A percentile compares a stretch with the other conserved stretches of the same genome.
phyloP scores from a whole-genome alignment of 1,140 invertebrate species.

The Augochlora pura region DNA sequence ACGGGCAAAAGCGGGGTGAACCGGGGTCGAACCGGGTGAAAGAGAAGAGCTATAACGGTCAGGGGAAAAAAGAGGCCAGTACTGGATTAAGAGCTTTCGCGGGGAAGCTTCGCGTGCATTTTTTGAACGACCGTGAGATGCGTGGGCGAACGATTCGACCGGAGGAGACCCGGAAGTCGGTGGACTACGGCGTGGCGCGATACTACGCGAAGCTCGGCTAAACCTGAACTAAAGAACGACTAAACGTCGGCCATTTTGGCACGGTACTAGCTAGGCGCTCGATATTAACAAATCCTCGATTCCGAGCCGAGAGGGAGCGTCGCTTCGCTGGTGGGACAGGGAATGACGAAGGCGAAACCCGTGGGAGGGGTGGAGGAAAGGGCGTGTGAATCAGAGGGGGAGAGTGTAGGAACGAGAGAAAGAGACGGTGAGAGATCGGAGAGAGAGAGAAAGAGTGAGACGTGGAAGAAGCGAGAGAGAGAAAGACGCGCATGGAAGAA shows the following conservation, averaged over 20 bases:
- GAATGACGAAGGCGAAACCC: background rate
- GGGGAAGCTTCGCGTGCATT: no score
- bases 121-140: no score
- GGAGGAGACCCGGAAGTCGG: background rate
- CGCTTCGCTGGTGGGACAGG: background rate
- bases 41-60: no score
- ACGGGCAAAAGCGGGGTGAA: no score
- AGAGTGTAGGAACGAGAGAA: background rate
- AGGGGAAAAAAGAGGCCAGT: no score
- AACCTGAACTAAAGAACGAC: constrained; percentile 68
- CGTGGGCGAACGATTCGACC: no score
- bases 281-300: constrained; percentile 73
- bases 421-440: no score
- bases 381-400: background rate
- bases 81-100: no score
- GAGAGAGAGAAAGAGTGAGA: constrained; percentile 4
- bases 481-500: background rate
- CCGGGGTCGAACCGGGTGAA: no score
- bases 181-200: no score
- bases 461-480: no score
- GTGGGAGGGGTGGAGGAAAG: background rate
- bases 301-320: constrained; percentile 29
- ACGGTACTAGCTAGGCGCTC: constrained; percentile 68
- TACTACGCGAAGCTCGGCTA: constrained; percentile 43
- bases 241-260: constrained; percentile 71